Base-by-base conservation (phyloP, 2,113 vertebrate species). In the Ictalurus punctatus region DNA sequence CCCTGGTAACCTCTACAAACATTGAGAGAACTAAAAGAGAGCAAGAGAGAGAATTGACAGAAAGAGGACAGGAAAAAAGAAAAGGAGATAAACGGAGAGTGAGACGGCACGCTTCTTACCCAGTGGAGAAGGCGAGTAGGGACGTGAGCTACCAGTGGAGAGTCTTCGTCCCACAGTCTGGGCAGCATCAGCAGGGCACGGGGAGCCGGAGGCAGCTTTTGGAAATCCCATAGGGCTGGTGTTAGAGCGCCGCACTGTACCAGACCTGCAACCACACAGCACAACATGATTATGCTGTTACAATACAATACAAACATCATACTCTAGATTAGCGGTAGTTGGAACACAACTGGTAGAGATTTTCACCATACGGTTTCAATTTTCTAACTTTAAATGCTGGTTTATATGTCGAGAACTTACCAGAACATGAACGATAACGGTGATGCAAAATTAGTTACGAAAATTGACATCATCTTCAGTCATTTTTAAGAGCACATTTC, bases 151-250 rank as follows among this genome's bases (percentile, higher is more conserved):
- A 30, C 98, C 98, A 0, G 94, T 98, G 44, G 98, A 99, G 44
- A 99, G 94, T 84, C 98, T 96, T 19, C 97, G 96, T 30, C 97
- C 95, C 4, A 96, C 92, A 0, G 92, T 95, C 87, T 97, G 97
- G 0, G 94, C 93, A 16, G 95, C 63, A 56, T 99, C 98, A 65
- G 95, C 96, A 0, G 97, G 93, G 25, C 93, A 95, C 0, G 97
- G 98, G 14, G 97, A 98, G 48, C 96, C 97, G 0, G 97, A 97
- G 58, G 95, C 94, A 88, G 95, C 94, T 87, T 98, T 98, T 88
- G 97, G 93, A 90, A 99, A 99, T 13, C 98, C 97, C 97, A 99
- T 94, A 0, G 98, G 98, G 91, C 98, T 99, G 17, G 98, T 99
- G 92, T 98, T 99, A 17, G 98, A 99, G 83, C 98, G 97, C 5